These are phyloP conservation scores for Oryctes rhinoceros DNA, from an alignment of 1,140 invertebrate genomes.

Conservation along the genomic window DNA sequence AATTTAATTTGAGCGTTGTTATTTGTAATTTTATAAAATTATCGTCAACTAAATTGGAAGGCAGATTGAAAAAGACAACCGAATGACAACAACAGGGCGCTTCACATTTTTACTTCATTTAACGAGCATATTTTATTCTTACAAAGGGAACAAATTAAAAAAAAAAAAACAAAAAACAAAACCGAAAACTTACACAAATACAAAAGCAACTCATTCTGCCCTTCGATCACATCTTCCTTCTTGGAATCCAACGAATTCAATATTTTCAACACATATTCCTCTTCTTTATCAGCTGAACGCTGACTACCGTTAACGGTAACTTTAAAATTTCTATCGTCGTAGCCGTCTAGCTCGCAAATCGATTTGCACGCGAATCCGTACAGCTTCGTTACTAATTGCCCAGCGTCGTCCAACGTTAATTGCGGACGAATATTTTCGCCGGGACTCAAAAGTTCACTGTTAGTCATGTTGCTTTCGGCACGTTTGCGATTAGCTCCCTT, in stretches of 20 bases:
- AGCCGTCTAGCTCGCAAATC: conserved; percentile 76
- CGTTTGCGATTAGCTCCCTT: background rate
- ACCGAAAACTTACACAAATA: conserved; percentile 66
- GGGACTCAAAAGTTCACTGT: conserved; percentile 28
- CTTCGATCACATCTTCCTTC: conserved; percentile 72
- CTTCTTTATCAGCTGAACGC: conserved; percentile 42
- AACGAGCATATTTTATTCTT: too few relatives aligned
- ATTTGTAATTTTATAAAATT: too few relatives aligned
- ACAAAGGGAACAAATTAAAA: background rate
- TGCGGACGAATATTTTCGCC: conserved; percentile 66
- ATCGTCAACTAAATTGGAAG: too few relatives aligned
- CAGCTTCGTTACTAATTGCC: conserved; percentile 67
- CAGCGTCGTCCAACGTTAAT: conserved; percentile 65
- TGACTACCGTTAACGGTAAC: conserved; percentile 46
- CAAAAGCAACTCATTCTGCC: conserved; percentile 74
- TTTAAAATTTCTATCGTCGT: conserved; percentile 83
- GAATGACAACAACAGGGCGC: too few relatives aligned
- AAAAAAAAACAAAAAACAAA: background rate
- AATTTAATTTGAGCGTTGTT: too few relatives aligned
- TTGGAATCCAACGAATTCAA: conserved; percentile 82
- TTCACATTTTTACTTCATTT: too few relatives aligned
- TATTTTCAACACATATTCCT: conserved; percentile 84
- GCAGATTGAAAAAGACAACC: too few relatives aligned
- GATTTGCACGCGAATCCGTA: conserved; percentile 75
- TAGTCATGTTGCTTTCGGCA: conserved; percentile 8